Evolutionary conservation across 1,140 invertebrate genomes (phyloP).

Genomic region (Ephestia elutella): DNA sequence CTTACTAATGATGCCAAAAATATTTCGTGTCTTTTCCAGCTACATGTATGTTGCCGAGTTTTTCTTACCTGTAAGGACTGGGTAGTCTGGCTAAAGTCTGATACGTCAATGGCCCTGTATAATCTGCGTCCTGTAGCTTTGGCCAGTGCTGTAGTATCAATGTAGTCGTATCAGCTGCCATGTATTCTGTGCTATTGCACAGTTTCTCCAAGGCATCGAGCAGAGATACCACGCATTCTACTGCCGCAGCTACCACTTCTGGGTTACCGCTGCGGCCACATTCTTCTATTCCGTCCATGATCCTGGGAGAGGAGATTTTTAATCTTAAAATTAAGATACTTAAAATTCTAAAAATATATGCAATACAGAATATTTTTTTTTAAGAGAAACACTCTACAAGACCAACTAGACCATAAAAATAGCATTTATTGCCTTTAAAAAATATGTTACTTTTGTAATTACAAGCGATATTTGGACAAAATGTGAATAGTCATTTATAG

Average conservation of each 20-base stretch:
- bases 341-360: too few relatives aligned
- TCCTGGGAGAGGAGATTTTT: constrained; percentile 75
- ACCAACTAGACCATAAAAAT: too few relatives aligned
- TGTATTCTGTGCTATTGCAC: constrained; percentile 80
- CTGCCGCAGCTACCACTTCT: constrained; percentile 84
- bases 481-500: too few relatives aligned
- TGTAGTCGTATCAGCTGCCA: constrained; percentile 71
- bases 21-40: too few relatives aligned
- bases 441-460: too few relatives aligned
- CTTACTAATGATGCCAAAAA: too few relatives aligned
- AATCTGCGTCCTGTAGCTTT: constrained; percentile 85
- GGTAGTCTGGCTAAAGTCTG: constrained; percentile 87
- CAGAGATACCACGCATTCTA: constrained; percentile 89
- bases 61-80: constrained; percentile 81
- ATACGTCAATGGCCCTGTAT: constrained; percentile 88
- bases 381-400: too few relatives aligned
- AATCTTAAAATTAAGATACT: background rate
- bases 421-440: too few relatives aligned
- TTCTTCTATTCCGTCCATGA: constrained; percentile 94
- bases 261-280: constrained; percentile 80
- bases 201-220: constrained; percentile 88
- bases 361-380: too few relatives aligned
- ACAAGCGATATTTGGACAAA: too few relatives aligned
- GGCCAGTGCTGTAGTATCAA: constrained; percentile 84
- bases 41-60: background rate